Evolutionary conservation across 2,888 invertebrate genomes (phyloP).

Genomic region (Uropetala carovei): DNA sequence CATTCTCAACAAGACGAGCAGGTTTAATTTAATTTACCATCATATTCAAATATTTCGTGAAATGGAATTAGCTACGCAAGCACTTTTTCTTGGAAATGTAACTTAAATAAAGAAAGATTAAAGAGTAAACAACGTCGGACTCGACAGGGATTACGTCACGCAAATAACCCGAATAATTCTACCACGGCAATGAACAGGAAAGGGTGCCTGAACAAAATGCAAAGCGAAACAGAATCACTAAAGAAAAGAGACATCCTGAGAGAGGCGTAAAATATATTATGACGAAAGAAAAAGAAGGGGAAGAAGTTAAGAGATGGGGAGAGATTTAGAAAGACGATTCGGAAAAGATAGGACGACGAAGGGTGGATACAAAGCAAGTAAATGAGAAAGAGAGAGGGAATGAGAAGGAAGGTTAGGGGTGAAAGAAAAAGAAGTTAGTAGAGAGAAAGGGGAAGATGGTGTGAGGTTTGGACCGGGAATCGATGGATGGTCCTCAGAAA

Average conservation of each 20-base stretch:
- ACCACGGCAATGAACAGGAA: too few relatives aligned
- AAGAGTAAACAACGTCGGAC: too few relatives aligned
- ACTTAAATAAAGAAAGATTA: too few relatives aligned
- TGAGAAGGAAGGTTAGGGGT: background rate
- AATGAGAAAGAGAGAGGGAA: background rate
- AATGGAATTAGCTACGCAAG: too few relatives aligned
- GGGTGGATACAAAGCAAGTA: background rate
- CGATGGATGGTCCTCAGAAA: slow-evolving; percentile 62
- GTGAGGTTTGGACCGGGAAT: background rate
- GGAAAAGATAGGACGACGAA: slow-evolving; percentile 24
- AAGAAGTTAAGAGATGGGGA: background rate
- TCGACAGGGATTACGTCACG: too few relatives aligned
- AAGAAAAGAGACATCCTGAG: background rate
- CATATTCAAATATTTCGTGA: too few relatives aligned
- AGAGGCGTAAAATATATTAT: background rate
- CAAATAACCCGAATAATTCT: too few relatives aligned
- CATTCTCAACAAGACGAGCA: too few relatives aligned
- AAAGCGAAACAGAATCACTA: background rate
- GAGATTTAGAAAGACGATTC: background rate
- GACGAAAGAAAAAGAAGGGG: background rate
- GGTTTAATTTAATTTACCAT: too few relatives aligned
- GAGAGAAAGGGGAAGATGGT: background rate
- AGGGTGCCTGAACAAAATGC: too few relatives aligned
- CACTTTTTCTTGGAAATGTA: too few relatives aligned
- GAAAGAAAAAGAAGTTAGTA: background rate